Base-by-base conservation (phyloP, 2,888 invertebrate species). In the Zonitis immaculata region DNA sequence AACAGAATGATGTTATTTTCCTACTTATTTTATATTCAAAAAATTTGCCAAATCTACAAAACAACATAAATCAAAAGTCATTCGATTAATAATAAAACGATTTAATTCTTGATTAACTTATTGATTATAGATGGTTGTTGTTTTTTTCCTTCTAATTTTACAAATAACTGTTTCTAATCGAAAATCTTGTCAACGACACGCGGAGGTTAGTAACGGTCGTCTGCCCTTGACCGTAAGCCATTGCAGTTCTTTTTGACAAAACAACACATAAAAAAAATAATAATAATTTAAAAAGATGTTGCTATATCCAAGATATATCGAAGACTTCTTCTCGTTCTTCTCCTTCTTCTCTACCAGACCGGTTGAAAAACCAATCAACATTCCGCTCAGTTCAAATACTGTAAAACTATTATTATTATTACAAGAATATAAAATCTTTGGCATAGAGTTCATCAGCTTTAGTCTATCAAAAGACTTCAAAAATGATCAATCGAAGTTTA, bases 391-490 rank as follows among this genome's bases (percentile, higher is more conserved):
- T 42, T 50, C 45, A 42, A 45, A 57, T 54, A 47, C 42, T 52
- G 57, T 50, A 49, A 51, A 53, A 57, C 14, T 54, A 51, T 50
- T 48, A 57, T 48, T 26, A 30, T 27, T 27, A 30, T 30, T 30
- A 30, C 62, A 64, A 62, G 66, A 66, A 61, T 74, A 74, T 74
- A 74, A 74, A 74, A 72, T 68, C 71, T 61, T 61, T 60, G 58
- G 32, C 51, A 57, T 66, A 66, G 70, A 70, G 72, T 72, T 73
- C 71, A 73, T 69, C 69, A 72, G 67, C 72, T 69, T 65, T 65
- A 74, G 73, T 73, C 61, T 58, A 54, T 14, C 8, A 32, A 8
- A 64, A 57, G 57, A 63, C 56, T 48, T 58, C 50, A 63, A 65
- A 52, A 58, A 69, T 69, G 70, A 61, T 64, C 58, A 63, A 62